These are phyloP conservation scores for Rhinoraja longicauda DNA, from an alignment of 2,797 vertebrate species.

Conservation along the genomic window DNA sequence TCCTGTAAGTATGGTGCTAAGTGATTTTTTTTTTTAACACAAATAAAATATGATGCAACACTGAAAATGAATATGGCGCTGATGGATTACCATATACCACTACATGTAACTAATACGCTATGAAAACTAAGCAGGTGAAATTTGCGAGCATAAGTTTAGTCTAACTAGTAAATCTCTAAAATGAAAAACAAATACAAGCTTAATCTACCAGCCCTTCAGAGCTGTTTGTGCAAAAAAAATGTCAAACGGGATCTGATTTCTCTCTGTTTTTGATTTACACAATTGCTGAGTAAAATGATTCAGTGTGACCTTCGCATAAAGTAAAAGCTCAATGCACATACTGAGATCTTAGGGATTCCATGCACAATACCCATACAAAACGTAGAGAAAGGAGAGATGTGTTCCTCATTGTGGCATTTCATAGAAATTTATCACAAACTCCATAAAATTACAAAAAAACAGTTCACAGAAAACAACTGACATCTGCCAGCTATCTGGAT, in stretches of 20 bases:
- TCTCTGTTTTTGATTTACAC: slow-evolving; percentile 21
- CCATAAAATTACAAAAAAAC: slow-evolving; percentile 24
- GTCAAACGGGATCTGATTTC: slow-evolving; percentile 23
- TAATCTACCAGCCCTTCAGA: slow-evolving; percentile 21
- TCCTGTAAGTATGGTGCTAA: slow-evolving; percentile 9
- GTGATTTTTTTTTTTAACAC: slow-evolving; percentile 17
- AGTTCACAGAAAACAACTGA: slow-evolving; percentile 31
- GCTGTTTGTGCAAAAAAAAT: background rate
- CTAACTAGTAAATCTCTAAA: slow-evolving; percentile 26
- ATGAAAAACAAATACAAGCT: slow-evolving; percentile 23
- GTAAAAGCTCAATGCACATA: background rate
- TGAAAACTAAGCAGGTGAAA: slow-evolving; percentile 31
- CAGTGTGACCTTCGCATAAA: background rate
- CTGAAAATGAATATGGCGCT: slow-evolving; percentile 30
- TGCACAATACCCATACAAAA: slow-evolving; percentile 1
- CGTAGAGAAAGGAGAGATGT: background rate
- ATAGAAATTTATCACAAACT: slow-evolving; percentile 30
- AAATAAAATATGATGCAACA: slow-evolving; percentile 6
- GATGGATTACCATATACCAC: slow-evolving; percentile 19
- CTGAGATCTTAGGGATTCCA: slow-evolving; percentile 15
- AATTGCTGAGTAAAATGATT: slow-evolving; percentile 30
- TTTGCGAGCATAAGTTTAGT: slow-evolving; percentile 26
- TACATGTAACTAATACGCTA: slow-evolving; percentile 1
- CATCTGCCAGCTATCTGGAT: slow-evolving; percentile 38
- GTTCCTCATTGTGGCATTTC: slow-evolving; percentile 23